Percentiles rank a stretch among this genome's conserved stretches.
phyloP scores from a whole-genome alignment of 2,888 invertebrate species.

The Hirtodrosophila trivittata region DNA sequence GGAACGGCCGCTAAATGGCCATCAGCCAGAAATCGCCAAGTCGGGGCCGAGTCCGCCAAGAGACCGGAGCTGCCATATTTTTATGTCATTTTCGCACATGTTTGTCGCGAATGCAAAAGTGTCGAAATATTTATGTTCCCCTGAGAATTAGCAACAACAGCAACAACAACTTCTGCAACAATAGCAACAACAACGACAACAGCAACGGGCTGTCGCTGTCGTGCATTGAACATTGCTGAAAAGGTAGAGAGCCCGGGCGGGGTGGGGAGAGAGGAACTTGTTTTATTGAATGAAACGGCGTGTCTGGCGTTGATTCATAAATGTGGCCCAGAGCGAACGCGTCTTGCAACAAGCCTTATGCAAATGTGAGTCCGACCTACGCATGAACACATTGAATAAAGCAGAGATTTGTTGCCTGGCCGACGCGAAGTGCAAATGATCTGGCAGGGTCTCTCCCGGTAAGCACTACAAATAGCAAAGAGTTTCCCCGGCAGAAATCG shows the following conservation, averaged over 20 bases:
- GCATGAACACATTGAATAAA: conserved; percentile 70
- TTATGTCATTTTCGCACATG: conserved; percentile 74
- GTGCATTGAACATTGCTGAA: conserved; percentile 74
- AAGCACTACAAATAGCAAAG: conserved; percentile 7
- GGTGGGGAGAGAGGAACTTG: conserved; percentile 50
- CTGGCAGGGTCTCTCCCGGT: conserved; percentile 23
- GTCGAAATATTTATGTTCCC: conserved; percentile 80
- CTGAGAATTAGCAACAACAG: conserved; percentile 64
- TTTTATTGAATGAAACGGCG: conserved; percentile 82
- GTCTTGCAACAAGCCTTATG: conserved; percentile 54
- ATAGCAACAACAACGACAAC: conserved; percentile 22
- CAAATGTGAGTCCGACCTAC: conserved; percentile 72
- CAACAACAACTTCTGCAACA: conserved; percentile 19
- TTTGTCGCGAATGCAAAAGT: conserved; percentile 73
- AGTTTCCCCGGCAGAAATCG: conserved; percentile 6
- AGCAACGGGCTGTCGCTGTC: conserved; percentile 59
- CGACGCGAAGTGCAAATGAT: conserved; percentile 75
- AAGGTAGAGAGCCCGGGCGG: conserved; percentile 29
- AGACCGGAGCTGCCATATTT: conserved; percentile 72
- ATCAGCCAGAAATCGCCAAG: conserved; percentile 45
- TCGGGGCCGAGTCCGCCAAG: conserved; percentile 3
- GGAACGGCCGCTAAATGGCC: conserved; percentile 63
- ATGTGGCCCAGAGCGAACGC: conserved; percentile 62
- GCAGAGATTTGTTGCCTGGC: conserved; percentile 73
- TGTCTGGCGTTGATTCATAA: conserved; percentile 82